Percentiles rank a stretch among this genome's conserved stretches.
These are phyloP conservation scores for Andrena fulva DNA, from an alignment of 2,888 invertebrate genomes.

Conservation along the genomic window DNA sequence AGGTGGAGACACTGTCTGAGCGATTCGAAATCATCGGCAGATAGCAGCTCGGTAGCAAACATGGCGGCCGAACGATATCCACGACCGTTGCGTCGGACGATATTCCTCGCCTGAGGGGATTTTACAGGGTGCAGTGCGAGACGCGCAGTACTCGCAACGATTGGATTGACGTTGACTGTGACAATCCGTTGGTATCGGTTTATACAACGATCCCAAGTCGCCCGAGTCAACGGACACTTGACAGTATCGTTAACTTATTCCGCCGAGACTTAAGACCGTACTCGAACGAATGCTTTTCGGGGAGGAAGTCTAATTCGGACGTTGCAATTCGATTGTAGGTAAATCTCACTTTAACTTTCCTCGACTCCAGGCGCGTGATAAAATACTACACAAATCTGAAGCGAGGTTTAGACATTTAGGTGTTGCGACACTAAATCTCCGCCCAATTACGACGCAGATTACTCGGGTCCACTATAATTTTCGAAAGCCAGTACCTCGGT, in stretches of 20 bases:
- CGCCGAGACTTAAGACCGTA: neutral
- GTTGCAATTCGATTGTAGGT: neutral
- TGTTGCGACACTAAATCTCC: too few relatives aligned
- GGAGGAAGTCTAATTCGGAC: neutral
- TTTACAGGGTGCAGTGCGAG: neutral
- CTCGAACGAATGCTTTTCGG: neutral
- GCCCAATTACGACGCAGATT: too few relatives aligned
- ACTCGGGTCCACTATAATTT: too few relatives aligned
- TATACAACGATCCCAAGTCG: neutral
- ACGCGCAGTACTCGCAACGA: neutral
- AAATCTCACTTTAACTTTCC: too few relatives aligned
- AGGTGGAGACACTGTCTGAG: slow-evolving; percentile 35
- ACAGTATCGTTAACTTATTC: slow-evolving; percentile 16
- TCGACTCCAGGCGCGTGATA: too few relatives aligned
- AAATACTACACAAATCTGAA: too few relatives aligned
- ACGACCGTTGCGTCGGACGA: neutral
- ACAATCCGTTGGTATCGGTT: neutral
- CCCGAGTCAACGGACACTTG: neutral
- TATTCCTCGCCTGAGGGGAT: slow-evolving; percentile 17
- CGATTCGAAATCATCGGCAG: slow-evolving; percentile 43
- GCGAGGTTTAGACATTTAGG: too few relatives aligned
- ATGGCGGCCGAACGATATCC: slow-evolving; percentile 34
- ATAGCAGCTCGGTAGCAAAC: slow-evolving; percentile 41
- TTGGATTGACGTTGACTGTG: neutral
- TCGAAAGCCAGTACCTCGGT: too few relatives aligned